These are phyloP conservation scores for Pogona vitticeps DNA, from an alignment of 2,113 vertebrate species.

Conservation along the genomic window DNA sequence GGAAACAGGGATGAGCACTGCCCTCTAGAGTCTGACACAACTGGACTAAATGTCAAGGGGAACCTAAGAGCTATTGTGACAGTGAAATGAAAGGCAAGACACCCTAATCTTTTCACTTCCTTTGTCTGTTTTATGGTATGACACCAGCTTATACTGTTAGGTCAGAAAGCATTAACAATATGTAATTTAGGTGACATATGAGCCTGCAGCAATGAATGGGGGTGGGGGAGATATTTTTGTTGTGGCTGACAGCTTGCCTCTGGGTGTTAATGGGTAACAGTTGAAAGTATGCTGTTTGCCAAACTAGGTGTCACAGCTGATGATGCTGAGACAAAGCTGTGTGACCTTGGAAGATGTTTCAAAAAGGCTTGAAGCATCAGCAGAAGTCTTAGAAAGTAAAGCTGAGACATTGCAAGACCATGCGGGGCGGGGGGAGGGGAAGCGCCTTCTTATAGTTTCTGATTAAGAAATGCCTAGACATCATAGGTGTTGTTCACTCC, in stretches of 20 bases:
- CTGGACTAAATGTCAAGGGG: too few relatives aligned
- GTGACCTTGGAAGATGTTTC: slow-evolving; percentile 13
- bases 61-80: background rate
- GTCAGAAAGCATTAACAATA: slow-evolving; percentile 4
- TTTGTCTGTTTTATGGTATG: background rate
- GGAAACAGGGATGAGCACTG: too few relatives aligned
- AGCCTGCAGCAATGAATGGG: slow-evolving; percentile 36
- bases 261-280: slow-evolving; percentile 26
- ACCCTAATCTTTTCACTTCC: background rate
- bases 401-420: background rate
- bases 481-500: background rate
- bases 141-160: background rate
- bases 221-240: background rate
- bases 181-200: slow-evolving; percentile 10
- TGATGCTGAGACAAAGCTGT: slow-evolving; percentile 40
- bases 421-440: background rate
- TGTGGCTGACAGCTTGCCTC: slow-evolving; percentile 40
- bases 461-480: slow-evolving; percentile 22
- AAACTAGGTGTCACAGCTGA: background rate
- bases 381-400: slow-evolving; percentile 44
- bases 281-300: slow-evolving; percentile 15
- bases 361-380: slow-evolving; percentile 18
- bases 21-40: too few relatives aligned
- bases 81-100: background rate
- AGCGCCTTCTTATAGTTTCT: background rate